Conservation (phyloP, 2,888 invertebrate species). For the Conistra vaccinii region DNA sequence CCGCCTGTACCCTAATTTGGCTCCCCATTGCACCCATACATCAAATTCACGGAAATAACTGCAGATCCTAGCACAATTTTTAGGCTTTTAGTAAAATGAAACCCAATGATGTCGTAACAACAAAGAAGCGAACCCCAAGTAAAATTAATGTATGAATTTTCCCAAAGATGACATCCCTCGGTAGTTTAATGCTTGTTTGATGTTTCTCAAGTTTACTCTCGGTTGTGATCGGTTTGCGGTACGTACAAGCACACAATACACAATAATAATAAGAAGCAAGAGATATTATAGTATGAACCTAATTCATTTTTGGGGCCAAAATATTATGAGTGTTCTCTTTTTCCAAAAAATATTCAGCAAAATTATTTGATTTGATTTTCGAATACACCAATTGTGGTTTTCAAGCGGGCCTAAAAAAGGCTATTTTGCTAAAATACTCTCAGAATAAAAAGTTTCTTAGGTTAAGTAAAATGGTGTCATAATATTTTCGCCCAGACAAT, state of each 20-base stretch:
- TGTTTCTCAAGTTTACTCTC: not conserved
- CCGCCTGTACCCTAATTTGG: not conserved
- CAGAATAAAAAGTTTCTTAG: not conserved
- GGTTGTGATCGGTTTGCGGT: slow-evolving; percentile 66
- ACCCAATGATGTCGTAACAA: not conserved
- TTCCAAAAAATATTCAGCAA: no score
- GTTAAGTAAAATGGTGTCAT: slow-evolving; percentile 25
- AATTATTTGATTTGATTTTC: not conserved
- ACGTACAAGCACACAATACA: slow-evolving; percentile 69
- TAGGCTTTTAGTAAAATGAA: not conserved
- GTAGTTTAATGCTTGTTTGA: not conserved
- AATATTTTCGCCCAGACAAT: slow-evolving; percentile 49
- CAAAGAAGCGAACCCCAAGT: not conserved
- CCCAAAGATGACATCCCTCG: not conserved
- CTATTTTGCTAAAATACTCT: not conserved
- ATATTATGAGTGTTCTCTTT: slow-evolving; percentile 28
- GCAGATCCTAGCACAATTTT: not conserved
- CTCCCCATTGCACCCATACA: not conserved
- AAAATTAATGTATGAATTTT: slow-evolving; percentile 1
- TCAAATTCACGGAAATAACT: not conserved
- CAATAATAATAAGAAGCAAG: slow-evolving; percentile 68
- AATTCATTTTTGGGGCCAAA: slow-evolving; percentile 18
- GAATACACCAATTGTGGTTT: not conserved
- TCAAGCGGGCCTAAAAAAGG: not conserved
- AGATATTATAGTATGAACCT: slow-evolving; percentile 58